Evolutionary conservation across 2,113 vertebrate genomes (phyloP).

Genomic region (Calyptomena viridis): DNA sequence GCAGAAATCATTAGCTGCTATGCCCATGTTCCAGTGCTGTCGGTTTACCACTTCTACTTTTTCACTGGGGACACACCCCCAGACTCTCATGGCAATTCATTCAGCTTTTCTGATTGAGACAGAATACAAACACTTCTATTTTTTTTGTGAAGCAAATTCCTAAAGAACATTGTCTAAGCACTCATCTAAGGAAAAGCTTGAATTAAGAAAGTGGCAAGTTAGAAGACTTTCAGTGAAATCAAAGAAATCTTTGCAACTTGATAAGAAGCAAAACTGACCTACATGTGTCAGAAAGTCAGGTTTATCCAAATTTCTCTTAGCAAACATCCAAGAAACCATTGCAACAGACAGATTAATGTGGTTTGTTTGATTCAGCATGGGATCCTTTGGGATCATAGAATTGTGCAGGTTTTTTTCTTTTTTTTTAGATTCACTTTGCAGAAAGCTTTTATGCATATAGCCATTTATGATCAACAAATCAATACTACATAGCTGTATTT

Average conservation of each 20-base stretch:
- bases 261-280: neutral
- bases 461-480: neutral
- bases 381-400: neutral
- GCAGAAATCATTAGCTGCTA: neutral
- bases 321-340: neutral
- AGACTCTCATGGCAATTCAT: neutral
- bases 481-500: neutral
- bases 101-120: neutral
- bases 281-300: neutral
- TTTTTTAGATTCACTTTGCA: neutral
- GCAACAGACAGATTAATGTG: neutral
- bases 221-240: neutral
- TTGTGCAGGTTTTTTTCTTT: neutral
- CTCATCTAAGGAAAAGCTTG: neutral
- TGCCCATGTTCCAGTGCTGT: neutral
- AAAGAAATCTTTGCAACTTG: neutral
- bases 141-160: neutral
- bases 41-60: neutral
- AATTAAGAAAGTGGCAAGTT: neutral
- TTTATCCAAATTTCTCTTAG: neutral
- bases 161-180: neutral
- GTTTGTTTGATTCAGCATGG: neutral
- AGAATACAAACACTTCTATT: neutral
- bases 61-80: neutral
- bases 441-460: neutral